Evolutionary conservation across 2,113 vertebrate genomes (phyloP).

Genomic region (Muntiacus reevesi): DNA sequence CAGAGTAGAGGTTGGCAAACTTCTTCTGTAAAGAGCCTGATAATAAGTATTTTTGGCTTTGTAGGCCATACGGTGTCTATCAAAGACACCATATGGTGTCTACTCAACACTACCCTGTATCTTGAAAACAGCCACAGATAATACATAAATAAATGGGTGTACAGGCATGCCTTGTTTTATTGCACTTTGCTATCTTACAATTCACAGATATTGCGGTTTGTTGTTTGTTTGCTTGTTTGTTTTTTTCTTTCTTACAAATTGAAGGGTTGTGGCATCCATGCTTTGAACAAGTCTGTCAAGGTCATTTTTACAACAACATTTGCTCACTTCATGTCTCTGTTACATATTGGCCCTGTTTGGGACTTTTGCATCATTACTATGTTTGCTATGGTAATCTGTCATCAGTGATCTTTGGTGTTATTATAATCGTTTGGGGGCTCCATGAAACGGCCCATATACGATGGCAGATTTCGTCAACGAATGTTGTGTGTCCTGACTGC

Average conservation of each 20-base stretch:
- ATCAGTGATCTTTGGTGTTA: neutral
- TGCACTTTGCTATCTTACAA: neutral
- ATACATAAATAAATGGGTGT: fast-evolving
- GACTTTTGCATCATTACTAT: neutral
- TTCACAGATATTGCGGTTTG: neutral
- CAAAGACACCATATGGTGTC: neutral
- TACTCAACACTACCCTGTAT: neutral
- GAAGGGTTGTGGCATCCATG: neutral
- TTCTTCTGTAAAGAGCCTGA: neutral
- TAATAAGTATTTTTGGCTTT: neutral
- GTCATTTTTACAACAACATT: neutral
- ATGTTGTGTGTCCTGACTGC: neutral
- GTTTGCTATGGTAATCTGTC: neutral
- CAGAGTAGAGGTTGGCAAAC: neutral
- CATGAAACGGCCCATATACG: neutral
- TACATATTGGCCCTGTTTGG: neutral
- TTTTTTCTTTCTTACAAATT: neutral
- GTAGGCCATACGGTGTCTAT: neutral
- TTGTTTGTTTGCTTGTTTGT: neutral
- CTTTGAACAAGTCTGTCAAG: neutral
- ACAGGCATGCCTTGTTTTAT: neutral
- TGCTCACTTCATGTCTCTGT: neutral
- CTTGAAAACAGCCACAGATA: neutral
- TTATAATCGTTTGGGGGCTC: neutral
- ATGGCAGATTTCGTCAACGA: neutral